A percentile compares a stretch with the other conserved stretches of the same genome.
Conservation (phyloP, 23 tunicate species). For the Botrylloides violaceus region DNA sequence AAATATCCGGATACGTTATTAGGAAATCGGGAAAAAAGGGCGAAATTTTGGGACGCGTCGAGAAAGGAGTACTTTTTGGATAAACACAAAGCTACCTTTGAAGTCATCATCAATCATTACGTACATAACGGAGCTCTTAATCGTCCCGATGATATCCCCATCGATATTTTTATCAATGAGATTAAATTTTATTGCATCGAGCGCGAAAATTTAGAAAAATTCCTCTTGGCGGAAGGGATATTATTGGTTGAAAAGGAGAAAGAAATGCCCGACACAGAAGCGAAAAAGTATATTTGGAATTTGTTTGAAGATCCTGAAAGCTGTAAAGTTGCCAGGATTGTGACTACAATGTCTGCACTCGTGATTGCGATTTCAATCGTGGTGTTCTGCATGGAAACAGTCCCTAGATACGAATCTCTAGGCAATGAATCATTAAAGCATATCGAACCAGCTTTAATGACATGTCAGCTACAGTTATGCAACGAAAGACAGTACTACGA, state of each 20-base stretch:
- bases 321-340: conserved; percentile 27
- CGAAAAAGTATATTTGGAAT: conserved; percentile 54
- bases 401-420: conserved; percentile 48
- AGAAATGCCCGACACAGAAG: conserved; percentile 38
- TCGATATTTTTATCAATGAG: conserved; percentile 93
- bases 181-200: conserved; percentile 60
- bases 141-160: conserved; percentile 89
- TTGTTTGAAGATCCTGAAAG: conserved; percentile 81
- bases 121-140: conserved; percentile 40
- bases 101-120: conserved; percentile 49
- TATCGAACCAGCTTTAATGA: conserved; percentile 32
- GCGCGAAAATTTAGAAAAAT: conserved; percentile 48
- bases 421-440: conserved; percentile 23
- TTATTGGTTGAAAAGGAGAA: conserved; percentile 34
- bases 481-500: not conserved
- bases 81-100: conserved; percentile 77
- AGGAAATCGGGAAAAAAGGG: conserved; percentile 48
- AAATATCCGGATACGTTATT: conserved; percentile 70
- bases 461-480: conserved; percentile 9
- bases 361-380: conserved; percentile 79
- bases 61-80: conserved; percentile 79
- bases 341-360: conserved; percentile 69
- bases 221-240: conserved; percentile 68
- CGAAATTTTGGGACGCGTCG: conserved; percentile 41
- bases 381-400: conserved; percentile 91